Evolutionary conservation across 53 echinoderm and acorn worm species (phyloP), one percentile per base, ranked within the genome.

Genomic region (Crossaster papposus): DNA sequence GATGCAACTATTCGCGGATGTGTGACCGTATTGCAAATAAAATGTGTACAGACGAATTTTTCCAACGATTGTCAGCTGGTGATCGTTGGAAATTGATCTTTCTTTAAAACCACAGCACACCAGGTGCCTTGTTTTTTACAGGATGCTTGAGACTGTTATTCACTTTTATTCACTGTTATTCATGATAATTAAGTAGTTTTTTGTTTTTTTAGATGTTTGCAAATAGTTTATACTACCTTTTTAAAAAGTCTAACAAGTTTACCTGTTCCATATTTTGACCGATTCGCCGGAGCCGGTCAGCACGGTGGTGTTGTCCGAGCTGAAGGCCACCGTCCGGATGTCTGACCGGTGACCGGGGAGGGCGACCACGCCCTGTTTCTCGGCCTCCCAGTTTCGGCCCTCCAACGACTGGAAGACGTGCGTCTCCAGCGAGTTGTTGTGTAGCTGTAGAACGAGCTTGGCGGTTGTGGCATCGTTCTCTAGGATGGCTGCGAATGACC

Each of bases 191-290:
- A n/a, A n/a, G n/a, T n/a, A n/a, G n/a, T n/a, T n/a, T n/a, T n/a
- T n/a, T n/a, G n/a, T n/a, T n/a, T n/a, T n/a, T n/a, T n/a, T n/a
- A n/a, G n/a, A n/a, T n/a, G n/a, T n/a, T n/a, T n/a, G n/a, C n/a
- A n/a, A n/a, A n/a, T n/a, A n/a, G n/a, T n/a, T n/a, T n/a, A n/a
- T n/a, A n/a, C n/a, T n/a, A n/a, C n/a, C n/a, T n/a, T n/a, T n/a
- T n/a, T n/a, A n/a, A n/a, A 68, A 68, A 26, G 28, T 20, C 17
- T 58, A 14, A 62, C 26, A 0, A 33, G 20, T 65, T 38, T 30
- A 98, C 99, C 99, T 93, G 79, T 98, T 98, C 99, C 99, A 98
- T 17, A 98, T 79, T 86, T 98, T 98, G 85, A 98, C 93, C 44
- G 88, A 78, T 51, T 95, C 96, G 15, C 94, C 99, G 8, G 96